These are phyloP conservation scores for Petrolisthes manimaculis DNA, from an alignment of 2,888 invertebrate genomes.

Conservation along the genomic window DNA sequence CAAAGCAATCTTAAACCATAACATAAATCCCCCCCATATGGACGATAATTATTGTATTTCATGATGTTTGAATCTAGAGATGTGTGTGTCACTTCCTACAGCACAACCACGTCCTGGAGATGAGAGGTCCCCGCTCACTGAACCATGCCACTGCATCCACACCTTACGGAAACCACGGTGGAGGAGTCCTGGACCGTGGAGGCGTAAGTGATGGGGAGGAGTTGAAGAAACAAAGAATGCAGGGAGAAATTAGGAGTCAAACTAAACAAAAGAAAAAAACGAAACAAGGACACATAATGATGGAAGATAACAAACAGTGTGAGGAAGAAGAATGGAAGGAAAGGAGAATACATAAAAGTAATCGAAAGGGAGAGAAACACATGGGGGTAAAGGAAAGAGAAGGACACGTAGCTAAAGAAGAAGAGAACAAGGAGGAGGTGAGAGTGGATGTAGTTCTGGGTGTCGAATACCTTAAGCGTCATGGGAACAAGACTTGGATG, in stretches of 20 bases:
- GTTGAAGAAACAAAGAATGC: not conserved
- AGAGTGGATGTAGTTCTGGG: slow-evolving; percentile 24
- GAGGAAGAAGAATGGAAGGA: not conserved
- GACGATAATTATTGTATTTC: no score
- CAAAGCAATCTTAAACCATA: no score
- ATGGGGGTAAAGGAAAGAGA: not conserved
- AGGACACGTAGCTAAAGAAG: not conserved
- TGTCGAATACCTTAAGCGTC: slow-evolving; percentile 34
- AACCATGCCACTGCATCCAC: slow-evolving; percentile 42
- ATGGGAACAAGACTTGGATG: slow-evolving; percentile 56
- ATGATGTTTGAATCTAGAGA: not conserved
- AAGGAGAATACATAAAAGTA: not conserved
- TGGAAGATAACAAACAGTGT: not conserved
- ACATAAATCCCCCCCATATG: no score
- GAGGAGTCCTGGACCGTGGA: not conserved
- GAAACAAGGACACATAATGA: not conserved
- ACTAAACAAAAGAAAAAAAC: not conserved
- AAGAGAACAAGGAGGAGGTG: no score
- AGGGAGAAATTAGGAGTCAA: not conserved
- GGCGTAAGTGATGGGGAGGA: not conserved
- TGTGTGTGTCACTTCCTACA: slow-evolving; percentile 5
- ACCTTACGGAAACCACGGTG: slow-evolving; percentile 4
- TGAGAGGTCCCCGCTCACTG: slow-evolving; percentile 39
- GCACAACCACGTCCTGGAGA: slow-evolving; percentile 54
- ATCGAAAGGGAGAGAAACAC: not conserved